Percentiles rank a stretch among this genome's conserved stretches.
Conservation (phyloP, 2,888 invertebrate genomes). For the Saturnia japonica region DNA sequence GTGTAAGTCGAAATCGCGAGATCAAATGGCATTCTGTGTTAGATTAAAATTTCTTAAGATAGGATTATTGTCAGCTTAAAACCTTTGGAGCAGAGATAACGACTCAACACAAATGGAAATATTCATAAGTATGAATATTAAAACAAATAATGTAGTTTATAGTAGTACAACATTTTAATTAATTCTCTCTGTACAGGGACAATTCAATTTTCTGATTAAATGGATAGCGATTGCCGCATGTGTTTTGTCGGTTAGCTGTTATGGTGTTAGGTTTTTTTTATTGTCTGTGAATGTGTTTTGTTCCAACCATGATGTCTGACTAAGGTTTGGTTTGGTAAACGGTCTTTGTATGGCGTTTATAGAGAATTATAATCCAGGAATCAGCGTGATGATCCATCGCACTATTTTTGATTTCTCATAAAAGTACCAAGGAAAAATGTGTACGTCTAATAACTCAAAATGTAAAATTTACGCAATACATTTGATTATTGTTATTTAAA, state of each 20-base stretch:
- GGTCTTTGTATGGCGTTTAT: too few species aligned
- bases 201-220: conserved; percentile 71
- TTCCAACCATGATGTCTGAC: background rate
- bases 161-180: conserved; percentile 49
- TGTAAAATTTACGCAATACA: too few species aligned
- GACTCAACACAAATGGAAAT: background rate
- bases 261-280: background rate
- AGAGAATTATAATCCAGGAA: too few species aligned
- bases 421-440: too few species aligned
- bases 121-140: background rate
- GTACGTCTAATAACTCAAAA: too few species aligned
- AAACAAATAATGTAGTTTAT: conserved; percentile 14
- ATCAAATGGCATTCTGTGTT: background rate
- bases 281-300: background rate
- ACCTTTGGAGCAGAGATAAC: background rate
- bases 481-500: too few species aligned
- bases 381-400: too few species aligned
- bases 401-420: too few species aligned
- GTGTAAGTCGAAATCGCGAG: background rate
- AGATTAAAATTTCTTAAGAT: background rate
- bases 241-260: conserved; percentile 32
- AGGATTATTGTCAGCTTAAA: background rate
- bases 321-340: background rate
- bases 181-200: conserved; percentile 49
- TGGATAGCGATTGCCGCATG: conserved; percentile 50